Conservation (phyloP, 2,888 invertebrate species). For the Orthonevra nobilis region DNA sequence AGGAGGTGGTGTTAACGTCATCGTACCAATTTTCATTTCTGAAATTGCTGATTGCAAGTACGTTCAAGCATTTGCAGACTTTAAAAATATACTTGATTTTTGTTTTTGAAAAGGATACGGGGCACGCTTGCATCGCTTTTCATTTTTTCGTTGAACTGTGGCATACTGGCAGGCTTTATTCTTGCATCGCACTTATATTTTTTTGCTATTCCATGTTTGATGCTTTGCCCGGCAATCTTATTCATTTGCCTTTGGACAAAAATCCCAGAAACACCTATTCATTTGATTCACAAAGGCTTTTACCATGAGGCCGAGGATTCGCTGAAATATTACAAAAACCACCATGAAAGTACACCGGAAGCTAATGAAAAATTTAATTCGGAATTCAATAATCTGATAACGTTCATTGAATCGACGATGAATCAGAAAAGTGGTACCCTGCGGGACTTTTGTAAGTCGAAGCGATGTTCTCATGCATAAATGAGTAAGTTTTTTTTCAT, state of each 20-base stretch:
- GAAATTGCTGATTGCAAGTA: conserved; percentile 78
- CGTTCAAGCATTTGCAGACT: conserved; percentile 44
- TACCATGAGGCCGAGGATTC: conserved; percentile 74
- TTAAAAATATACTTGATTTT: too few species aligned
- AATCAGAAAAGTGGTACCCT: conserved; percentile 56
- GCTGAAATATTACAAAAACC: conserved; percentile 75
- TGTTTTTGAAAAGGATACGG: conserved; percentile 74
- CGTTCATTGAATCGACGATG: conserved; percentile 69
- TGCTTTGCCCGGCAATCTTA: conserved; percentile 74
- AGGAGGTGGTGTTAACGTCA: conserved; percentile 77
- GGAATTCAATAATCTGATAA: conserved; percentile 74
- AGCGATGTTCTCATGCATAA: not conserved
- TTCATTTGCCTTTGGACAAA: conserved; percentile 73
- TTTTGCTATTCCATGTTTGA: conserved; percentile 74
- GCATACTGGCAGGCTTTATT: conserved; percentile 76
- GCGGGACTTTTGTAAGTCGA: conserved; percentile 75
- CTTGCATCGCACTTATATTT: conserved; percentile 75
- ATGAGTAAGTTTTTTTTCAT: too few species aligned
- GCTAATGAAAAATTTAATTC: conserved; percentile 68
- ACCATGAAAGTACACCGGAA: conserved; percentile 71
- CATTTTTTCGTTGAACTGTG: conserved; percentile 76
- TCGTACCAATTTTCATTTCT: conserved; percentile 77
- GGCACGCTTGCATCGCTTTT: conserved; percentile 76
- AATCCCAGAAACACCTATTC: conserved; percentile 77
- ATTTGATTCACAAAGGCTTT: conserved; percentile 72